Evolutionary conservation across 2,888 invertebrate species (phyloP), one percentile per base, ranked within the genome.

Genomic region (Eupithecia vulgata): DNA sequence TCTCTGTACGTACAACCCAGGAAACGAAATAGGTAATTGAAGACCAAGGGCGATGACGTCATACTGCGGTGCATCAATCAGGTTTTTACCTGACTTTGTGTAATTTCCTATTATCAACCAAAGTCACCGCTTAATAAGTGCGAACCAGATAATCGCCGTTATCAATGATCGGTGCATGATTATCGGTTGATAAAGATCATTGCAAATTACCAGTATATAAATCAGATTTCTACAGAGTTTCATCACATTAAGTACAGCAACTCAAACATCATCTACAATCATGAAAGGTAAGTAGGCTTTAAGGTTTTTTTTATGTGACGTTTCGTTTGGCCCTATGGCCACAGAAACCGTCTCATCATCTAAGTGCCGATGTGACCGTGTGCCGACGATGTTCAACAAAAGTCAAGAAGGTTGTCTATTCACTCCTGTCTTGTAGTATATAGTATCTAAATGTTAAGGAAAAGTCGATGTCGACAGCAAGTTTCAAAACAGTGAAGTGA

Each of bases 141-240:
- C 21, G 15, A 66, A 42, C 40, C 25, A 25, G 42, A 45, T 66
- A 42, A 42, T 30, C 37, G 35, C 62, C 34, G 10, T n/a, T 65
- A 65, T 40, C 65, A 65, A 15, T 25, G 65, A 65, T 65, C 21
- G 21, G 21, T 64, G 62, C 62, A 64, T 65, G 40, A 65, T 74
- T 78, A 79, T 79, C 79, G 40, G 30, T 21, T 67, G 78, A 76
- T 79, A 70, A 71, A 67, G 30, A 78, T 78, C 73, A 65, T 10
- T 37, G 40, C 40, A 40, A 25, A 42, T 34, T 30, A 52, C 62
- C n/a, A 5, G n/a, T 64, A 65, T 65, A 65, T 65, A 65, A 64
- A 65, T 37, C 37, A 37, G 15, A 42, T 13, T 65, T 37, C 25
- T 40, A 13, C 15, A 42, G 6, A 37, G 12, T 64, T 62, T 64